A percentile compares a stretch with the other conserved stretches of the same genome.
Conservation (phyloP, 2,113 vertebrate genomes). For the Rhegmatorhina hoffmannsi region DNA sequence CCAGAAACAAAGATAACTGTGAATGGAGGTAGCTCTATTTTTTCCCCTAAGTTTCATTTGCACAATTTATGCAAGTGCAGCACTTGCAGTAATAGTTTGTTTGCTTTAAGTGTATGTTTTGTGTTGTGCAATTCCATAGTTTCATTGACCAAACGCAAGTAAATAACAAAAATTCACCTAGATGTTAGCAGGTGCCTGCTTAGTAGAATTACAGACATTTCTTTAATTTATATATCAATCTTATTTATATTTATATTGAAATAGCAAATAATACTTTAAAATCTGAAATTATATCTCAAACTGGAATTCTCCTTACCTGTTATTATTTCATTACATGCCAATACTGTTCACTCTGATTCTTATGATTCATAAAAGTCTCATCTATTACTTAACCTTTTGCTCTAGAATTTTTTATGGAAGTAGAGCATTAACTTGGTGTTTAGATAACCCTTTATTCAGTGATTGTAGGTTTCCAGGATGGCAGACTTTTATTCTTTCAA, state of each 20-base stretch:
- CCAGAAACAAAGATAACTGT: constrained; percentile 23
- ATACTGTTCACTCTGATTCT: not conserved
- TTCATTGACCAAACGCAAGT: not conserved
- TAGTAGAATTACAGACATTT: not conserved
- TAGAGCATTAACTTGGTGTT: not conserved
- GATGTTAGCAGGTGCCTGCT: not conserved
- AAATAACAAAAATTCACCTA: not conserved
- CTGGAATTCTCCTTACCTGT: not conserved
- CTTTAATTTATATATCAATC: constrained; percentile 4
- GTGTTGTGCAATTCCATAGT: not conserved
- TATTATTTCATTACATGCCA: not conserved
- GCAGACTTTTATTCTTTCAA: not conserved
- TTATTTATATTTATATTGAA: constrained; percentile 26
- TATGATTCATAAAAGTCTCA: not conserved
- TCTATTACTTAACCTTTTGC: not conserved
- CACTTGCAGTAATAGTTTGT: not conserved
- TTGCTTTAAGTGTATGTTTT: not conserved
- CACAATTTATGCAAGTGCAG: not conserved
- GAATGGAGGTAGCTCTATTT: not conserved
- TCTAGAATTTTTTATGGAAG: not conserved
- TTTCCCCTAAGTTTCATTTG: not conserved
- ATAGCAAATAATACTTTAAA: constrained; percentile 39
- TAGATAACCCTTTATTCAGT: not conserved
- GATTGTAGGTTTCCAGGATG: not conserved
- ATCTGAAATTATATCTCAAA: not conserved